These are phyloP conservation scores for Epistrophella euchroma DNA, from an alignment of 2,888 invertebrate genomes.

Conservation along the genomic window DNA sequence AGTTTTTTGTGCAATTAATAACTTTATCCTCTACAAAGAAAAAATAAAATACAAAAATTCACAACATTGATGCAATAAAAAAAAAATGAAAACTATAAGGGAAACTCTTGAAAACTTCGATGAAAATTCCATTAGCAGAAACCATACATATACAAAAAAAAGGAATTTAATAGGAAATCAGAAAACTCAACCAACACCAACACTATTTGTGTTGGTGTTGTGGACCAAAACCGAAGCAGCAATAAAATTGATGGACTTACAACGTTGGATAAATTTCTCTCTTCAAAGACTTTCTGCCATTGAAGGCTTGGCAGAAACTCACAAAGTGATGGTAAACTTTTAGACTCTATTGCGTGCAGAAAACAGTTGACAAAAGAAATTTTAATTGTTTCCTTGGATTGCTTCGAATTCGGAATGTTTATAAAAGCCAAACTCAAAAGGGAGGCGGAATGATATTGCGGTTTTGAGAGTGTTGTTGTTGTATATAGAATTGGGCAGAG, in stretches of 20 bases:
- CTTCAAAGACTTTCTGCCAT: conserved; percentile 9
- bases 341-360: background rate
- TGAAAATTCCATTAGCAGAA: conserved; percentile 30
- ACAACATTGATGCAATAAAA: background rate
- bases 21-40: background rate
- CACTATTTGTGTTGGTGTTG: background rate
- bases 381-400: conserved; percentile 12
- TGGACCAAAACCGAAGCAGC: background rate
- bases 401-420: background rate
- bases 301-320: background rate
- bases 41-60: too few species aligned
- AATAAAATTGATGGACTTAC: conserved; percentile 15
- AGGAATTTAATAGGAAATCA: conserved; percentile 20
- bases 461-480: conserved; percentile 1
- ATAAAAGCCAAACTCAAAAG: background rate
- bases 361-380: conserved; percentile 16
- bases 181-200: conserved; percentile 18
- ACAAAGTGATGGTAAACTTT: conserved; percentile 13
- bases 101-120: conserved; percentile 23
- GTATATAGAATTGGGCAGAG: background rate
- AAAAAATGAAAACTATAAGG: background rate
- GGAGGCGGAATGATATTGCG: background rate
- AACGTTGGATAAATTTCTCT: conserved; percentile 14
- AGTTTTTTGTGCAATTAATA: conserved; percentile 25
- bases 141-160: conserved; percentile 1